phyloP scores from a whole-genome alignment of 2,888 invertebrate species.

The Fragum whitleyi region DNA sequence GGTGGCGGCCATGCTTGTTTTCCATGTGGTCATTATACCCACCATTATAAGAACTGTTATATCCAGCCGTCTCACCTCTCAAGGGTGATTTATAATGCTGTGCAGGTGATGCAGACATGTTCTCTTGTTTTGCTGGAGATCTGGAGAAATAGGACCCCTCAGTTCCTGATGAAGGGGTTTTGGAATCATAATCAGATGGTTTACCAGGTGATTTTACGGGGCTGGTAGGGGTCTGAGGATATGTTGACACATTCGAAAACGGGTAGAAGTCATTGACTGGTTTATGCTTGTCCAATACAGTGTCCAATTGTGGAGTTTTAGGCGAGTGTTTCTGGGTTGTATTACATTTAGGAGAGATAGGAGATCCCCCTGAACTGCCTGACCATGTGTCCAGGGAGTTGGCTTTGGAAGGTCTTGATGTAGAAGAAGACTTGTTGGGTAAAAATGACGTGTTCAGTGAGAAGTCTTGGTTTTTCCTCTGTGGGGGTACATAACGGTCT shows the following conservation, averaged over 20 bases:
- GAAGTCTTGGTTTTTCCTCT: conserved; percentile 45
- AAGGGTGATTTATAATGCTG: neutral
- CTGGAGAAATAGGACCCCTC: conserved; percentile 27
- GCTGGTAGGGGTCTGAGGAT: conserved; percentile 53
- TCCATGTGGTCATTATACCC: neutral
- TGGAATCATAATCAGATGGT: neutral
- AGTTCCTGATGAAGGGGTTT: neutral
- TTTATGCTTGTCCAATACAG: conserved; percentile 12
- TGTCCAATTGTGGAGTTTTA: neutral
- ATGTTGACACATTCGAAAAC: conserved; percentile 61
- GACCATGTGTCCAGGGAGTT: neutral
- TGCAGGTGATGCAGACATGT: neutral
- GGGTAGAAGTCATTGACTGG: conserved; percentile 62
- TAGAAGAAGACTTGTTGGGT: neutral
- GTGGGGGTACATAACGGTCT: conserved; percentile 59
- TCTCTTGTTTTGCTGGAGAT: conserved; percentile 18
- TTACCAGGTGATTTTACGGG: conserved; percentile 44
- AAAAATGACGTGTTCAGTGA: conserved; percentile 13
- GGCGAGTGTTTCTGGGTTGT: conserved; percentile 6
- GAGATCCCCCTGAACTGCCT: neutral
- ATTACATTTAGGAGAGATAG: neutral
- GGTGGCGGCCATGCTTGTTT: conserved; percentile 17
- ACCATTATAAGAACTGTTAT: neutral
- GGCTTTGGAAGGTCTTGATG: neutral
- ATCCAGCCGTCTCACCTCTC: neutral